Percentiles rank a stretch among this genome's conserved stretches.
Conservation (phyloP, 2,113 vertebrate species). For the Paedocypris sp. region DNA sequence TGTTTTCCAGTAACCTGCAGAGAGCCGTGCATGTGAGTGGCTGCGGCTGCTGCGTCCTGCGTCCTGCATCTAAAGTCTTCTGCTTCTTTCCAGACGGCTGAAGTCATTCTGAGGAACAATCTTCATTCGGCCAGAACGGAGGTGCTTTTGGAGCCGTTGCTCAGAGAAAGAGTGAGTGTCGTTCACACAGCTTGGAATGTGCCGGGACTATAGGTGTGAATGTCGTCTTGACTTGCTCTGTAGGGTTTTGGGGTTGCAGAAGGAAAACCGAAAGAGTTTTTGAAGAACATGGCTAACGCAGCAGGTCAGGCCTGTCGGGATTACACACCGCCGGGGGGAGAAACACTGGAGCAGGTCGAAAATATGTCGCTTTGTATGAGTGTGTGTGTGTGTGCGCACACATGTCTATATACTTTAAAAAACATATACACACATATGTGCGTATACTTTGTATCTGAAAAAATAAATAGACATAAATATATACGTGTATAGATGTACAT, state of each 20-base stretch:
- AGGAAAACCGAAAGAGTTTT: slow-evolving; percentile 69
- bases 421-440: too few relatives aligned
- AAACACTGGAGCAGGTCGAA: slow-evolving; percentile 81
- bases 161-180: slow-evolving; percentile 78
- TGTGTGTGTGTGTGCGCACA: too few relatives aligned
- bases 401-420: too few relatives aligned
- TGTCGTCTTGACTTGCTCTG: neutral
- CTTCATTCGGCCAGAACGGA: slow-evolving; percentile 61
- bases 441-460: too few relatives aligned
- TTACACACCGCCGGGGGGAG: slow-evolving; percentile 84
- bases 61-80: neutral
- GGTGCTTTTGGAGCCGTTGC: slow-evolving; percentile 71
- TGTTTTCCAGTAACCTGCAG: slow-evolving; percentile 77
- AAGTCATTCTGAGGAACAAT: slow-evolving; percentile 71
- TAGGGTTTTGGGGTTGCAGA: slow-evolving; percentile 85
- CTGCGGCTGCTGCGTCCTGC: neutral
- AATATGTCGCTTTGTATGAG: too few relatives aligned
- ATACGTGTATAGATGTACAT: too few relatives aligned
- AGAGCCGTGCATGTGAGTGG: slow-evolving; percentile 68
- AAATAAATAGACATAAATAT: too few relatives aligned
- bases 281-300: slow-evolving; percentile 86
- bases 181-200: neutral
- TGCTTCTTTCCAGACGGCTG: slow-evolving; percentile 71
- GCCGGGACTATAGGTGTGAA: too few relatives aligned
- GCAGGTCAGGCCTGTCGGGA: slow-evolving; percentile 70